Evolutionary conservation across 1,140 invertebrate genomes (phyloP), one percentile per base, ranked within the genome.

Genomic region (Tetramorium parvispinum): DNA sequence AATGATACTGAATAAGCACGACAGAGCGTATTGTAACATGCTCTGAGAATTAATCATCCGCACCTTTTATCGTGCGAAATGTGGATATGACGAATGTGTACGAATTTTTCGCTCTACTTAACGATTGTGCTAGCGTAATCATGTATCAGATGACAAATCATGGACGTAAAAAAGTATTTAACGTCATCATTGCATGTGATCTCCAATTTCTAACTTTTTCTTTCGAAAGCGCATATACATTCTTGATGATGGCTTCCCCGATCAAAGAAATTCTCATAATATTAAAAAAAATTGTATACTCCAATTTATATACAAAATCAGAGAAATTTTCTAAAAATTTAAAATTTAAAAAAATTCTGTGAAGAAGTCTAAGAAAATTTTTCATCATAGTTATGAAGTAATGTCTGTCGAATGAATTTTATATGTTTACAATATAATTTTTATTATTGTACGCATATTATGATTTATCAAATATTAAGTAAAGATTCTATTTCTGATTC

Each of bases 31-130:
- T 43, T 18, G 16, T 46, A 13, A 27, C 27, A 49, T 49, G n/a
- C n/a, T 63, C 5, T 37, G 57, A 78, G 16, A 49, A 18, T 78
- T 78, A 78, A 78, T 78, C 76, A 78, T 78, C 27, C 37, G 11
- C 3, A 51, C 24, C 32, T 77, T 59, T 78, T 78, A 77, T 63
- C 76, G 24, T 24, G 0, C 21, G 57, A 40, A 77, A 77, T 77
- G 40, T 27, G 59, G 57, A 78, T 61, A 78, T 5, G 27, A 32
- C 6, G 24, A 78, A 78, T 63, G 27, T 55, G 27, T 43, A 61
- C 43, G 40, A 63, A 49, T 78, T 63, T 61, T 24, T 32, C 32
- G 24, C 2, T 55, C 51, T 24, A 76, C 11, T 37, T 63, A 63
- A 6, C 18, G 18, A 57, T 61, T 27, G 10, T 6, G 61, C 32